Percentiles rank a stretch among this genome's conserved stretches.
Conservation (phyloP, 2,113 vertebrate genomes). For the Ivindomyrus marchei region DNA sequence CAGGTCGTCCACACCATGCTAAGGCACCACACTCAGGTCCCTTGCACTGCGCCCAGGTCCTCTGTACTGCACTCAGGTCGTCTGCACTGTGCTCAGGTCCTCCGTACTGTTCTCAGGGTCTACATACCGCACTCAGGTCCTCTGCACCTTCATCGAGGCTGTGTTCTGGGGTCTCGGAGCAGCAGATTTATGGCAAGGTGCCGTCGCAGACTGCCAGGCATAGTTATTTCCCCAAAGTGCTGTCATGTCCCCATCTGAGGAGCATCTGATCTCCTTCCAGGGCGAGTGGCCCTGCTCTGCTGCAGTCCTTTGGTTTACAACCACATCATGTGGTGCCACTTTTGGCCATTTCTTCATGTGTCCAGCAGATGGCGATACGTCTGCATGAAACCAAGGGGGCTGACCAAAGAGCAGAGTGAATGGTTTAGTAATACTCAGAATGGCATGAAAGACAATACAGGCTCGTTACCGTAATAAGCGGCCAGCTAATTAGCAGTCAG, state of each 20-base stretch:
- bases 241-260: background rate
- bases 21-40: no score
- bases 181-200: background rate
- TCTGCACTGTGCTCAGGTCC: background rate
- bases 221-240: background rate
- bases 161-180: background rate
- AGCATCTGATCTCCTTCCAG: background rate
- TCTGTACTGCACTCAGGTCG: background rate
- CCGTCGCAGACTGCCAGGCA: background rate
- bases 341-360: background rate
- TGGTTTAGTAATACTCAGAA: constrained; percentile 6
- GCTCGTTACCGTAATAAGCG: constrained; percentile 39
- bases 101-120: constrained; percentile 13
- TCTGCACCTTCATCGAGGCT: constrained; percentile 15
- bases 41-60: no score
- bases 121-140: background rate
- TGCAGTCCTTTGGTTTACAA: background rate
- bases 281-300: background rate
- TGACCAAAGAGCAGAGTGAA: background rate
- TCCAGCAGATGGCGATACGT: constrained; percentile 61
- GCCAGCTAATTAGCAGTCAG: constrained; percentile 40
- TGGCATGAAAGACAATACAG: constrained; percentile 45
- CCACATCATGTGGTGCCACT: background rate
- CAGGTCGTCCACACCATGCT: no score
- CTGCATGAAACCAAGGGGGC: constrained; percentile 33